Evolutionary conservation across 2,797 vertebrate genomes (phyloP).

Genomic region (Florisuga fusca): DNA sequence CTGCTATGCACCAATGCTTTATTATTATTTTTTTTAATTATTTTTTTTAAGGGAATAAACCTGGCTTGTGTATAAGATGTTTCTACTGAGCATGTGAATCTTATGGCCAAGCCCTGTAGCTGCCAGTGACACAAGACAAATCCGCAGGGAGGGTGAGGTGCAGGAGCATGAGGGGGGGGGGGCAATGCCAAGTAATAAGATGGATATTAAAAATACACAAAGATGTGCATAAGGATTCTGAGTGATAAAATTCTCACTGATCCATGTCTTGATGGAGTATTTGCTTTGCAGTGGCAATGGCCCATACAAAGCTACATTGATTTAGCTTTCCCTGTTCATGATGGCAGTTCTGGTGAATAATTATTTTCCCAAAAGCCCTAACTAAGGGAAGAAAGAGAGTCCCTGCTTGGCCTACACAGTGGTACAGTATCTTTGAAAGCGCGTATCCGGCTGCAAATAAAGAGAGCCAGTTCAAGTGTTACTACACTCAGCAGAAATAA

Average conservation of each 20-base stretch:
- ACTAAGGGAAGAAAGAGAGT: conserved; percentile 55
- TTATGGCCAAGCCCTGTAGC: not conserved
- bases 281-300: conserved; percentile 67
- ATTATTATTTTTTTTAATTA: not conserved
- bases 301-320: conserved; percentile 67
- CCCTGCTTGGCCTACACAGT: conserved; percentile 54
- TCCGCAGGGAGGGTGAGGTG: not conserved
- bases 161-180: not conserved
- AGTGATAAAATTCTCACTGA: conserved; percentile 56
- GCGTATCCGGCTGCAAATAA: conserved; percentile 44
- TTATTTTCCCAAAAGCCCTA: conserved; percentile 64
- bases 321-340: conserved; percentile 51
- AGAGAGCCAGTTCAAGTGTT: conserved; percentile 57
- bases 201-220: conserved; percentile 55
- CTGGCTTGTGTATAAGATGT: not conserved
- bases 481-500: conserved; percentile 47
- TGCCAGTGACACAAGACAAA: not conserved
- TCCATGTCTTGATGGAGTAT: conserved; percentile 67
- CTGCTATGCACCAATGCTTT: conserved; percentile 71
- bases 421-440: conserved; percentile 64
- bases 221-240: conserved; percentile 52
- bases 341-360: conserved; percentile 65
- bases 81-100: not conserved
- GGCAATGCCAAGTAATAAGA: not conserved
- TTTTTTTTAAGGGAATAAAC: not conserved